Percentiles rank a stretch among this genome's conserved stretches.
Conservation (phyloP, 2,113 vertebrate species). For the Beaufortia kweichowensis region DNA sequence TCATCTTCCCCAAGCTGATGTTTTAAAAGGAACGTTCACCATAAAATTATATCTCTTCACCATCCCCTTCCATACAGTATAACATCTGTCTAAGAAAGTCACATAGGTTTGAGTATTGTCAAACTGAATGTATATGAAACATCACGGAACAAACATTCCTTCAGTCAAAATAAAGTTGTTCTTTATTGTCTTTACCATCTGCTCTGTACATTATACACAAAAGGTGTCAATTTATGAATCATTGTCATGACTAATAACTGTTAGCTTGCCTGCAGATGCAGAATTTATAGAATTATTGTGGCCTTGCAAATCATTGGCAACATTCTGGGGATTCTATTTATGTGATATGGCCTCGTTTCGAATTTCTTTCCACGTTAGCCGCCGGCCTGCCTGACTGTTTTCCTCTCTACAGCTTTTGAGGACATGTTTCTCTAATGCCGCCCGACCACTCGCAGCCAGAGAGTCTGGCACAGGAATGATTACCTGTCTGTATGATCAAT, state of each 20-base stretch:
- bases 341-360: conserved; percentile 29
- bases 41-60: not conserved
- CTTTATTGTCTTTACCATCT: conserved; percentile 18
- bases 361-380: not conserved
- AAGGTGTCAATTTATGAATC: conserved; percentile 21
- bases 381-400: conserved; percentile 1
- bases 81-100: too few species aligned
- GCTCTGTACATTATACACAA: not conserved
- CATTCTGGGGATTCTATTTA: conserved; percentile 31
- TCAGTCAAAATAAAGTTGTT: not conserved
- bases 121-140: not conserved
- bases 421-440: conserved; percentile 66
- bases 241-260: not conserved
- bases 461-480: conserved; percentile 75
- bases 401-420: conserved; percentile 55
- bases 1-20: not conserved
- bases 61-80: too few species aligned
- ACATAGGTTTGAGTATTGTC: too few species aligned
- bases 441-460: conserved; percentile 67
- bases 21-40: not conserved
- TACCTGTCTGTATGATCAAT: conserved; percentile 81
- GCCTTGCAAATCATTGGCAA: conserved; percentile 25
- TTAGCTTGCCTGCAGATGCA: not conserved
- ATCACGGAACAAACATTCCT: not conserved
- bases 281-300: conserved; percentile 18